Conservation (phyloP, 1,140 invertebrate species). For the Marisa cornuarietis region DNA sequence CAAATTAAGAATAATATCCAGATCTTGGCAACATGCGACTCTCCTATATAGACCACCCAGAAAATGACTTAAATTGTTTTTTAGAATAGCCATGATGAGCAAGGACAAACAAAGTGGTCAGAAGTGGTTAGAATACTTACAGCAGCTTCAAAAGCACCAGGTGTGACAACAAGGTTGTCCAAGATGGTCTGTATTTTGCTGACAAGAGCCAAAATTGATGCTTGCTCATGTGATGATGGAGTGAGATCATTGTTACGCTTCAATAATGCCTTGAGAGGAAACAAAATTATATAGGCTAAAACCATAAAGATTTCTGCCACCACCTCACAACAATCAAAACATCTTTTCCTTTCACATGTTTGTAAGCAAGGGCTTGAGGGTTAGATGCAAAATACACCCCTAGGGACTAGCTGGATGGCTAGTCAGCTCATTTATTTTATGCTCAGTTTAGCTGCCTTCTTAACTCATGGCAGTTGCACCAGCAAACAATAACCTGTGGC, state of each 20-base stretch:
- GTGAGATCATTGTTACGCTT: constrained; percentile 91
- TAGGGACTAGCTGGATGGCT: no score
- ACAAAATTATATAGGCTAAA: background rate
- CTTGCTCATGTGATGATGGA: constrained; percentile 88
- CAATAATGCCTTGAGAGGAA: constrained; percentile 77
- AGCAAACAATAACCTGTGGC: no score
- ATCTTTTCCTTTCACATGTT: background rate
- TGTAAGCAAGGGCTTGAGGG: background rate
- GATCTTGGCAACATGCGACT: no score
- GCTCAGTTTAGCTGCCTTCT: no score
- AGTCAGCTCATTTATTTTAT: background rate
- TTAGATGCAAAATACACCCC: no score
- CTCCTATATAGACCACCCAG: no score
- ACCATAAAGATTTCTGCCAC: background rate
- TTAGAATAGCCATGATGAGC: no score
- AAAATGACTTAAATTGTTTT: no score
- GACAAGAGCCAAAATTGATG: constrained; percentile 89
- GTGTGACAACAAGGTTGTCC: constrained; percentile 92
- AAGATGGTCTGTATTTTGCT: constrained; percentile 92
- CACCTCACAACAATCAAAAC: background rate
- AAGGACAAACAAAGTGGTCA: no score
- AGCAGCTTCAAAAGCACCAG: constrained; percentile 93
- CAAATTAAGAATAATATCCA: no score
- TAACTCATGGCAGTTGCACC: no score
- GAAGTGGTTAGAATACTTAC: constrained; percentile 81